Base-by-base conservation (phyloP, 2,888 invertebrate genomes). In the Ochropacha duplaris region DNA sequence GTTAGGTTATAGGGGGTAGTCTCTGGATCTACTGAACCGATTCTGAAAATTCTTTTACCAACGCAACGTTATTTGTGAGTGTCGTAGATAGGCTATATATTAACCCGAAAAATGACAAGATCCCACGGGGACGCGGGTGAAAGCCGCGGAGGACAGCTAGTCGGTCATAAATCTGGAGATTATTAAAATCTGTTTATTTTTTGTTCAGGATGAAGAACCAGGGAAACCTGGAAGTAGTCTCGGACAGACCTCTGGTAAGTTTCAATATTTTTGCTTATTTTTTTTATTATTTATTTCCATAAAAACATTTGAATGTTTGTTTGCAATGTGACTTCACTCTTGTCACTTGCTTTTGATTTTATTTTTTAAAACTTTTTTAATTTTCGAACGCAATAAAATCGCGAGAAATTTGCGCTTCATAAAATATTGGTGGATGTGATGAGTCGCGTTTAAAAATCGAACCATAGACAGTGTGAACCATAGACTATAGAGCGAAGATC, bases 311-410 rank as follows among this genome's bases (percentile, higher is more conserved):
- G 87, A 89, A 90, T 88, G 87, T 90, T 90, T 91, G 79, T 90
- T 90, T 89, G 88, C 89, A 90, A 89, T 87, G 88, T 91, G 87
- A 87, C 90, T 81, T 84, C 81, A 64, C 78, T 81, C 79, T 74
- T 77, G 89, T 90, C 88, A 89, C 88, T 88, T 87, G 88, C 87
- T 74, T 78, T 64, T 75, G 66, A 61, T 60, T 59, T 65, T 64
- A 55, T 74, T 68, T 12, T 58, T 68, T 70, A 56, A 58, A 55
- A 54, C 56, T 65, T 64, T 58, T 65, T 62, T 60, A 61, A 71
- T 58, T 62, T 71, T 67, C 57, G 54, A 65, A 66, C 62, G 61
- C 64, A 60, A 52, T 19, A 19, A 31, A 31, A 51, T 19, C 44
- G 44, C 44, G 44, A 19, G n/a, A 19, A 44, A 44, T 19, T n/a